phyloP scores from a whole-genome alignment of 2,888 invertebrate species.

The Nomada fucata region DNA sequence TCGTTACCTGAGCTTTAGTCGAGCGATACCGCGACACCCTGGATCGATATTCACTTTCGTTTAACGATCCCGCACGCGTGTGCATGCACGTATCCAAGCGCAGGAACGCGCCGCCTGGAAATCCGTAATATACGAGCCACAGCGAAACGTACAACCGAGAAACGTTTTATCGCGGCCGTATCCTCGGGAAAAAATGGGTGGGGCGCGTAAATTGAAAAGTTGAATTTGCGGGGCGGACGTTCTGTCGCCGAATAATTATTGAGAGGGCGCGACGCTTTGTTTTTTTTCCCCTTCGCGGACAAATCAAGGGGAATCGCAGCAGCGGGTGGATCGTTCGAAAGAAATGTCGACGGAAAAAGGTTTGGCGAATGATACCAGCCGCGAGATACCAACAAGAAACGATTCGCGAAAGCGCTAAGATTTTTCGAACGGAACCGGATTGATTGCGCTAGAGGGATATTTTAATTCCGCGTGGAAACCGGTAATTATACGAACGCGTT shows the following conservation, averaged over 20 bases:
- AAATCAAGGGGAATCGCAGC: too few species aligned
- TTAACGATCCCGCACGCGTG: conserved; percentile 34
- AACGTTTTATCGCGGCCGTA: conserved; percentile 26
- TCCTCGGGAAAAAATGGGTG: not conserved
- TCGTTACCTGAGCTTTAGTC: conserved; percentile 55
- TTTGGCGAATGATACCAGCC: too few species aligned
- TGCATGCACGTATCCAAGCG: not conserved
- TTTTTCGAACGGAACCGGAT: too few species aligned
- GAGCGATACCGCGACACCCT: conserved; percentile 19
- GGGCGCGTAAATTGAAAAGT: not conserved
- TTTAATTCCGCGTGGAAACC: not conserved
- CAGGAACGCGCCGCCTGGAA: conserved; percentile 27
- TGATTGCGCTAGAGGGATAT: not conserved
- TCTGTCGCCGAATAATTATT: too few species aligned
- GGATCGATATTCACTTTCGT: conserved; percentile 58
- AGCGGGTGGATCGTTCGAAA: too few species aligned
- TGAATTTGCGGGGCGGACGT: conserved; percentile 1
- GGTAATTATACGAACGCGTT: not conserved
- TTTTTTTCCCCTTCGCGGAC: not conserved
- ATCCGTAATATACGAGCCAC: conserved; percentile 26
- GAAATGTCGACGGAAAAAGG: too few species aligned
- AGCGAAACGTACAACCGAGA: not conserved
- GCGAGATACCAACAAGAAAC: too few species aligned
- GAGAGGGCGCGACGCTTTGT: not conserved
- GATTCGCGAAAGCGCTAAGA: too few species aligned